phyloP scores from a whole-genome alignment of 2,113 vertebrate species.

The Saccopteryx leptura region DNA sequence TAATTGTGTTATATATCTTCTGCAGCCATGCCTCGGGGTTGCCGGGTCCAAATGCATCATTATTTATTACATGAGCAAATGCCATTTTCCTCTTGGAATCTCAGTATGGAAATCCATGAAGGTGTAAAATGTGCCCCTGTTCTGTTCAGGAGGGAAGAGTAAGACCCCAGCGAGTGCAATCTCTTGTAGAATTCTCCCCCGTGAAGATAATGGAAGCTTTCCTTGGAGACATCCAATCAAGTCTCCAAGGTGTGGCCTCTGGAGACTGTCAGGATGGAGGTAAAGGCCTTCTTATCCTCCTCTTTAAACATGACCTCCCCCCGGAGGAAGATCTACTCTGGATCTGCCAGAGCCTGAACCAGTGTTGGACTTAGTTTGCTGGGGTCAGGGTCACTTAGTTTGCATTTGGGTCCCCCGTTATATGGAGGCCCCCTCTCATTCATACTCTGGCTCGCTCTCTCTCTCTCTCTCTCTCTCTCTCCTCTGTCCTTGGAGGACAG shows the following conservation, averaged over 20 bases:
- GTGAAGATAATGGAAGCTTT: neutral
- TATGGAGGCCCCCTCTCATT: neutral
- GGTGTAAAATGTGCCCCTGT: neutral
- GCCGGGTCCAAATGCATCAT: slow-evolving; percentile 81
- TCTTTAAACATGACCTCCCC: neutral
- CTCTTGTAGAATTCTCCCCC: neutral
- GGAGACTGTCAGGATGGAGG: neutral
- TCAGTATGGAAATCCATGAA: slow-evolving; percentile 59
- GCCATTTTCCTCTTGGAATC: slow-evolving; percentile 80
- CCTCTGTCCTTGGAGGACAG: neutral
- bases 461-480: neutral
- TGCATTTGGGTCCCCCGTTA: fast-evolving
- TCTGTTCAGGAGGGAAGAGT: neutral
- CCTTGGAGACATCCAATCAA: neutral
- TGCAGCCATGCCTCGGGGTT: slow-evolving; percentile 76
- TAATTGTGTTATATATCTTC: slow-evolving; percentile 88
- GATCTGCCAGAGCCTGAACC: neutral
- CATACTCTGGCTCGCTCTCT: neutral
- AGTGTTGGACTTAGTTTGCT: neutral
- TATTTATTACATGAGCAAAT: slow-evolving; percentile 85
- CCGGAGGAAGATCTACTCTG: neutral
- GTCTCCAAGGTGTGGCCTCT: neutral
- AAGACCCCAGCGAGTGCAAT: neutral
- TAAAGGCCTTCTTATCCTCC: neutral
- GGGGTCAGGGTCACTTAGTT: neutral